Base-by-base conservation (phyloP, 2,797 vertebrate species). In the Pachyuromys duprasi region DNA sequence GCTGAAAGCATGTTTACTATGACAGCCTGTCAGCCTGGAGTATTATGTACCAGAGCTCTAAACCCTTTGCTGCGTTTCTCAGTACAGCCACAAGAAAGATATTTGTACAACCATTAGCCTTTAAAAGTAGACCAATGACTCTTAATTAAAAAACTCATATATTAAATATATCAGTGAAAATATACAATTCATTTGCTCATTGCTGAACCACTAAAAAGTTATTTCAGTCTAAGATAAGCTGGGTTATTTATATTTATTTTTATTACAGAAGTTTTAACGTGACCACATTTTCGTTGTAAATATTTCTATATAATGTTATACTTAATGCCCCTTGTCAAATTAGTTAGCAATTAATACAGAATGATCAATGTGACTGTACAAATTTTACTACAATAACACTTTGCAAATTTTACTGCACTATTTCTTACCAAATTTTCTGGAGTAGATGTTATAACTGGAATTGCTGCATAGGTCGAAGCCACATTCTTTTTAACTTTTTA, bases 401-500 rank as follows among this genome's bases (percentile, higher is more conserved):
- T 94, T 74, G 42, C 9, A 57, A 74, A 90, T 69, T 92, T 84
- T 90, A 42, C 15, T 42, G 0, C 5, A 75, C 3, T 39, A 74
- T 18, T 22, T 8, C 8, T 55, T 86, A 31, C 2, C 76, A 69
- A 18, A 62, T 91, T 91, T 94, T 74, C 42, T 84, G 33, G 33
- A 90, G 7, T 93, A 88, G 60, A 86, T 93, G 33, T 90, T 80
- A 67, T 69, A 26, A 74, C 42, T 94, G 22, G 31, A 94, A 42
- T 92, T n/a, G 69, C 18, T 86, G 26, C 24, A 86, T 82, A 94
- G 78, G 69, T 92, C 63, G 95, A 70, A 60, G 63, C 3, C 4
- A 72, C 36, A 65, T 82, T 93, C 89, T 94, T 31, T 75, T 83
- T 81, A 96, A 86, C 86, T 81, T 70, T 42, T 89, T 95, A 89